Percentiles rank a stretch among this genome's conserved stretches.
Evolutionary conservation across 1,140 invertebrate genomes (phyloP).

Genomic region (Zaprionus ghesquierei): DNA sequence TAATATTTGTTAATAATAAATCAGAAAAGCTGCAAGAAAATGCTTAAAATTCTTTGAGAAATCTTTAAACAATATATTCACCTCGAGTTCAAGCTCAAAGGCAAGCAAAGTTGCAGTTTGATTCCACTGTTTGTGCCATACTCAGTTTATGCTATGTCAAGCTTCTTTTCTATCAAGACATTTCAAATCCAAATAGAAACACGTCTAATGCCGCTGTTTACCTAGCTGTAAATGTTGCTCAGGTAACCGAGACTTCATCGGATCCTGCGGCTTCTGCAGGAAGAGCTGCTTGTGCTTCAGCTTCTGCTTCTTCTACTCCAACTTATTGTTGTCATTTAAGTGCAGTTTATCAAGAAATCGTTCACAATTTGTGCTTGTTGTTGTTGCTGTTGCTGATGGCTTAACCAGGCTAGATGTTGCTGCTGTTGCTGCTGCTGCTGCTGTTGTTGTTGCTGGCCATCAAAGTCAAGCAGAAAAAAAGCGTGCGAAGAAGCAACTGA

Average conservation of each 20-base stretch:
- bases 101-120: neutral
- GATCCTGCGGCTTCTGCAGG: too few species aligned
- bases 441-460: constrained; percentile 15
- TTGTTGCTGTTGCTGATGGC: constrained; percentile 9
- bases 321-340: constrained; percentile 10
- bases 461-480: constrained; percentile 39
- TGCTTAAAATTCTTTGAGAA: too few species aligned
- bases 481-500: constrained; percentile 27
- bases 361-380: neutral
- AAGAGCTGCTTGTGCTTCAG: neutral
- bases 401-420: constrained; percentile 1
- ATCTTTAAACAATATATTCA: too few species aligned
- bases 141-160: neutral
- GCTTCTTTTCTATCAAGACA: too few species aligned
- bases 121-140: neutral
- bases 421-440: constrained; percentile 5
- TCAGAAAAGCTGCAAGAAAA: too few species aligned
- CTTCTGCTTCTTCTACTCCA: neutral
- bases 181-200: neutral
- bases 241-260: constrained; percentile 1
- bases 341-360: constrained; percentile 11
- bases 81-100: too few species aligned
- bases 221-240: neutral
- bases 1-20: too few species aligned
- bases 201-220: neutral